Evolutionary conservation across 2,113 vertebrate species (phyloP).

Genomic region (Sapayoa aenigma): DNA sequence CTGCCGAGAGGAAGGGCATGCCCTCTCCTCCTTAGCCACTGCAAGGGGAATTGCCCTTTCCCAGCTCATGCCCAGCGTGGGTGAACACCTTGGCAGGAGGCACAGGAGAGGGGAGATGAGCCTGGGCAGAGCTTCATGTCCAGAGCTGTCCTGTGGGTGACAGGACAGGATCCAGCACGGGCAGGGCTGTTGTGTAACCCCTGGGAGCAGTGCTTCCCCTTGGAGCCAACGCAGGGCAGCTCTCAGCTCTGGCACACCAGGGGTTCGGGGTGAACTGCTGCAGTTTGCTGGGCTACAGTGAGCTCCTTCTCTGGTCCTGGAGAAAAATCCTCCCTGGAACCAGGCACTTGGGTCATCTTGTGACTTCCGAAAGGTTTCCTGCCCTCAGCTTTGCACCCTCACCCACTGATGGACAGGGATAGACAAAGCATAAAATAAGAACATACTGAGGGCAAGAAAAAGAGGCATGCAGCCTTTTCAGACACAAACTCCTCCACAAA

Average conservation of each 20-base stretch:
- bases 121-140: rapidly evolving
- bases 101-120: not conserved
- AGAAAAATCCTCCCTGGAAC: not conserved
- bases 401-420: not conserved
- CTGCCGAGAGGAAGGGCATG: not conserved
- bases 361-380: not conserved
- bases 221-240: not conserved
- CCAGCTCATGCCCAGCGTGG: rapidly evolving
- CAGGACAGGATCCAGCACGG: not conserved
- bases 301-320: not conserved
- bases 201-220: not conserved
- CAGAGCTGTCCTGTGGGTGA: not conserved
- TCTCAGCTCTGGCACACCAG: not conserved
- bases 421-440: not conserved
- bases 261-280: not conserved
- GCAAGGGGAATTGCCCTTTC: not conserved
- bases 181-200: not conserved
- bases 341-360: not conserved
- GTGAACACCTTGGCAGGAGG: rapidly evolving
- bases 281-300: not conserved
- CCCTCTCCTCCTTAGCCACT: not conserved
- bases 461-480: not conserved
- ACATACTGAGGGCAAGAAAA: not conserved
- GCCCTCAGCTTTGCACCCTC: not conserved
- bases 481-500: not conserved